Conservation (phyloP, 23 tunicate species). For the Oikopleura dioica region DNA sequence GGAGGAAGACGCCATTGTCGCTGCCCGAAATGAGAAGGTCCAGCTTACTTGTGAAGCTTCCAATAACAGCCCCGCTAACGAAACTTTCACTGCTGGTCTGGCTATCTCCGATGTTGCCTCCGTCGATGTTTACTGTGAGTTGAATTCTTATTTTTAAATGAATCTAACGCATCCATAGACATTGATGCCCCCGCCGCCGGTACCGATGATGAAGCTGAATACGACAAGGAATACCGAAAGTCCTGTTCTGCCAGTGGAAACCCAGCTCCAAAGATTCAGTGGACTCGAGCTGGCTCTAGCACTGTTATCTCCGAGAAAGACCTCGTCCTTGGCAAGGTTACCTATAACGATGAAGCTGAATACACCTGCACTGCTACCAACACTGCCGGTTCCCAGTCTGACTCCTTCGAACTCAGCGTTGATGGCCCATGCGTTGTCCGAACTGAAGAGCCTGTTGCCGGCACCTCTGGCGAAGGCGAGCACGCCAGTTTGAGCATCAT, state of each 20-base stretch:
- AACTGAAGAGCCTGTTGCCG: neutral
- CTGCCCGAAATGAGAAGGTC: too few relatives aligned
- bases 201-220: neutral
- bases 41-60: too few relatives aligned
- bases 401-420: neutral
- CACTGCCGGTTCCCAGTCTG: neutral
- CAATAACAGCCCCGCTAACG: too few relatives aligned
- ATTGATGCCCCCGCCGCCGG: neutral
- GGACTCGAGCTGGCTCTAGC: neutral
- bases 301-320: neutral
- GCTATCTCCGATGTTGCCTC: too few relatives aligned
- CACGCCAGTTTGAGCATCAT: too few relatives aligned
- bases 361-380: conserved; percentile 10
- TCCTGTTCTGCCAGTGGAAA: neutral
- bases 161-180: too few relatives aligned
- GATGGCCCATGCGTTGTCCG: neutral
- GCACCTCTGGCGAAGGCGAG: neutral
- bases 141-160: too few relatives aligned
- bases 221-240: neutral
- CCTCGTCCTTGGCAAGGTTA: neutral
- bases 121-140: too few relatives aligned
- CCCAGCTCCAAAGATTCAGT: neutral
- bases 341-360: neutral
- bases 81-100: too few relatives aligned
- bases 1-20: too few relatives aligned